Base-by-base conservation (phyloP, 2,113 vertebrate genomes). In the Murina feae region DNA sequence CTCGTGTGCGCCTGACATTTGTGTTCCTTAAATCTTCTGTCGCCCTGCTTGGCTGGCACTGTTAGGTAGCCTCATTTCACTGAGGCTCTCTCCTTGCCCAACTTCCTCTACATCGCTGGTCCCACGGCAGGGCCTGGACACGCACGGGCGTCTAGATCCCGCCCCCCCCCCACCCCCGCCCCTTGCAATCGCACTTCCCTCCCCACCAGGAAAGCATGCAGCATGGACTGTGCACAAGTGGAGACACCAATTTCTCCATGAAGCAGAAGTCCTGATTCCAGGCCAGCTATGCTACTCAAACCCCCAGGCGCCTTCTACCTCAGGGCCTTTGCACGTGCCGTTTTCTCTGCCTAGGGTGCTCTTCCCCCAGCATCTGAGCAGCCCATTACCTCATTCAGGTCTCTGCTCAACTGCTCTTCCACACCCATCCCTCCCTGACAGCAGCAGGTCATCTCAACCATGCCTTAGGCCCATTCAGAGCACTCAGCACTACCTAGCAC, bases 261-360 rank as follows among this genome's bases (percentile, higher is more conserved):
- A 5, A 1, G 17, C 35, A 74, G 55, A 94, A 53, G 51, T n/a
- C 10, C 71, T 44, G 6, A 25, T 13, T 75, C 39, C 12, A 93
- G 9, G 72, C 35, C 66, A 32, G 42, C 11, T 23, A 2, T 1
- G 28, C 20, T 17, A 25, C 96, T 68, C 42, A n/a, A 28, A 23
- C 9, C 32, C 91, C 69, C 72, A 23, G 53, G 69, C 20, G 16
- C 6, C 3, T 25, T 35, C 35, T 11, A 32, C 86, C 89, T 3
- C 94, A 60, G 85, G 94, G 37, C 85, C 85, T 97, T 84, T 75
- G 89, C 87, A 83, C 18, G 2, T 6, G 87, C 51, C 51, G 1
- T 10, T 21, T 55, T 83, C 47, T 0, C 84, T 47, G 28, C 74
- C 23, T 35, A 5, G 37, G 37, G 17, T 16, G 44, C 25, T 30